Conservation (phyloP, 2,113 vertebrate genomes). For the Neogobius melanostomus region DNA sequence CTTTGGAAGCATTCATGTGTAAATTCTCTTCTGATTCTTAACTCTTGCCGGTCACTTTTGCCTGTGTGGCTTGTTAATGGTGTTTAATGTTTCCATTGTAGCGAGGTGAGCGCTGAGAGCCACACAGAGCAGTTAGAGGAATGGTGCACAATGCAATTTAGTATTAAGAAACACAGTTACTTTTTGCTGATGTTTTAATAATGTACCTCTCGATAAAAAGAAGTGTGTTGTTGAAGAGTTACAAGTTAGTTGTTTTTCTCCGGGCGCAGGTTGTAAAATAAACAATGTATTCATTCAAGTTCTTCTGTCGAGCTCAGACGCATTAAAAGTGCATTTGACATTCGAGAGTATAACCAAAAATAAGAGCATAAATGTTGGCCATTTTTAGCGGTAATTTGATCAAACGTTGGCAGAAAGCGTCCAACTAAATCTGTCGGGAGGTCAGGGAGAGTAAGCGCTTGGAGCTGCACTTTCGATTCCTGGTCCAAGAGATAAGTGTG, state of each 20-base stretch:
- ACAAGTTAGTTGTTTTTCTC: too few species aligned
- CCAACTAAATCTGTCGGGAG: slow-evolving; percentile 1
- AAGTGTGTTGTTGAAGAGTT: too few species aligned
- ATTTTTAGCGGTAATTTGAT: not conserved
- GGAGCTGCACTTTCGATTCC: slow-evolving; percentile 23
- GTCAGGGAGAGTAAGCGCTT: slow-evolving; percentile 10
- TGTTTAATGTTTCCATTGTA: not conserved
- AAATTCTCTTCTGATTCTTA: not conserved
- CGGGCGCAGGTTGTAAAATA: not conserved
- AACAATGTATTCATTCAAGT: not conserved
- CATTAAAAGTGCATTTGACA: not conserved
- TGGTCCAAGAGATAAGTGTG: slow-evolving; percentile 26
- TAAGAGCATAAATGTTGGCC: not conserved
- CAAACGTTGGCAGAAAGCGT: slow-evolving; percentile 5
- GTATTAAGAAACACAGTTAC: not conserved
- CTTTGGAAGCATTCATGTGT: not conserved
- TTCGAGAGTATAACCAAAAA: slow-evolving; percentile 14
- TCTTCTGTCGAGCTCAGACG: not conserved
- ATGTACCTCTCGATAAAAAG: too few species aligned
- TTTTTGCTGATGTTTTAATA: too few species aligned
- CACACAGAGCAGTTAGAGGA: not conserved
- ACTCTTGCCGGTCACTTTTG: not conserved
- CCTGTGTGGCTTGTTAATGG: not conserved
- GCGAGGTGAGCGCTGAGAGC: not conserved
- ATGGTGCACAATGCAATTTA: not conserved